These are phyloP conservation scores for Drosophila fulvimacula DNA, from an alignment of 2,888 invertebrate genomes.

Conservation along the genomic window DNA sequence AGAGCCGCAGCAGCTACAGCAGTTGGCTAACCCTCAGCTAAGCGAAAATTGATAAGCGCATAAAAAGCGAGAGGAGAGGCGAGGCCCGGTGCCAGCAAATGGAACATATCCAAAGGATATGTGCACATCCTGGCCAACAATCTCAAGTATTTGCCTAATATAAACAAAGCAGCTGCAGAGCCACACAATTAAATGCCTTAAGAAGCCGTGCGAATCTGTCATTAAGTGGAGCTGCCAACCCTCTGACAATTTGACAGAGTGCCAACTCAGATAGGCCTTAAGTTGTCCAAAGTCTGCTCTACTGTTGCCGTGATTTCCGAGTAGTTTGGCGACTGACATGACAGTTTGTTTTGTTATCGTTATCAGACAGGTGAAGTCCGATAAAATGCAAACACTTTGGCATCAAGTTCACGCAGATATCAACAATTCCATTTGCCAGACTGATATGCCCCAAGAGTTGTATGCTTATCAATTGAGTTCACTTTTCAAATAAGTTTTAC, in stretches of 20 bases:
- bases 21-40: conserved; percentile 29
- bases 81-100: conserved; percentile 25
- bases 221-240: conserved; percentile 42
- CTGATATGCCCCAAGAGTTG: conserved; percentile 3
- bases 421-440: conserved; percentile 4
- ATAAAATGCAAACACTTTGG: conserved; percentile 39
- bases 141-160: conserved; percentile 52
- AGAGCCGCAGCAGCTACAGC: conserved; percentile 37
- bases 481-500: too few relatives aligned
- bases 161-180: conserved; percentile 44
- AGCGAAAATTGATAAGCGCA: conserved; percentile 72
- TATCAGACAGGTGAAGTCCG: conserved; percentile 46
- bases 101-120: conserved; percentile 28
- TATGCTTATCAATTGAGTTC: neutral
- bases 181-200: conserved; percentile 42
- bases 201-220: conserved; percentile 39
- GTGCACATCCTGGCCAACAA: conserved; percentile 18
- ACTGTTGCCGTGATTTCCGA: conserved; percentile 13
- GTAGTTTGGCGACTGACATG: conserved; percentile 35
- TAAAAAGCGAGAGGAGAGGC: conserved; percentile 42
- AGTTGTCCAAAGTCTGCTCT: conserved; percentile 2
- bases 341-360: conserved; percentile 53
- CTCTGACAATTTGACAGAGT: conserved; percentile 46
- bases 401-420: conserved; percentile 29
- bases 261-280: conserved; percentile 15